phyloP scores from a whole-genome alignment of 2,888 invertebrate species.

The Piscicola geometra region DNA sequence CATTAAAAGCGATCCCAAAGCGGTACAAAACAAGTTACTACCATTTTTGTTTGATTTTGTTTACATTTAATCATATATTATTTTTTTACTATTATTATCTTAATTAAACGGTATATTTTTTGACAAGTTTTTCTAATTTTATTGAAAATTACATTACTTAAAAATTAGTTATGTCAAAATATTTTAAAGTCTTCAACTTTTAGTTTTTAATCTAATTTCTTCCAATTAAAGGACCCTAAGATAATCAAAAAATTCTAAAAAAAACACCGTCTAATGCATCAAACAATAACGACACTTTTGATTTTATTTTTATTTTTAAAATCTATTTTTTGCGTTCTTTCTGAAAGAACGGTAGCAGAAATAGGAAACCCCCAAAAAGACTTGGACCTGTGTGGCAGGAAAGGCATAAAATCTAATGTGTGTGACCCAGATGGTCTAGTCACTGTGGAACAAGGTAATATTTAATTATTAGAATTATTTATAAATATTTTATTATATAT shows the following conservation, averaged over 20 bases:
- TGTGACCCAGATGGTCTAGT: conserved; percentile 37
- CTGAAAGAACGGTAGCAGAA: conserved; percentile 12
- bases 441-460: conserved; percentile 38
- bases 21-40: conserved; percentile 5
- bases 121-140: no score
- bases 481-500: neutral
- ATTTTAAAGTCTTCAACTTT: no score
- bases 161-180: no score
- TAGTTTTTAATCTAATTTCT: no score
- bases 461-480: neutral
- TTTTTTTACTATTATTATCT: no score
- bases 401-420: conserved; percentile 33
- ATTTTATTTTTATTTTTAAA: neutral
- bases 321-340: neutral
- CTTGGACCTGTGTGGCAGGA: conserved; percentile 34
- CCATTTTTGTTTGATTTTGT: conserved; percentile 12
- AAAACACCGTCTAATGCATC: neutral
- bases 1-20: neutral
- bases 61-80: neutral
- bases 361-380: conserved; percentile 36
- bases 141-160: no score
- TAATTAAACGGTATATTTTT: no score
- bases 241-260: no score
- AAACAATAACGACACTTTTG: neutral
- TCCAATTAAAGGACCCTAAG: no score